These are phyloP conservation scores for Magallana ariakensis DNA, from an alignment of 1,140 invertebrate genomes.

Conservation along the genomic window DNA sequence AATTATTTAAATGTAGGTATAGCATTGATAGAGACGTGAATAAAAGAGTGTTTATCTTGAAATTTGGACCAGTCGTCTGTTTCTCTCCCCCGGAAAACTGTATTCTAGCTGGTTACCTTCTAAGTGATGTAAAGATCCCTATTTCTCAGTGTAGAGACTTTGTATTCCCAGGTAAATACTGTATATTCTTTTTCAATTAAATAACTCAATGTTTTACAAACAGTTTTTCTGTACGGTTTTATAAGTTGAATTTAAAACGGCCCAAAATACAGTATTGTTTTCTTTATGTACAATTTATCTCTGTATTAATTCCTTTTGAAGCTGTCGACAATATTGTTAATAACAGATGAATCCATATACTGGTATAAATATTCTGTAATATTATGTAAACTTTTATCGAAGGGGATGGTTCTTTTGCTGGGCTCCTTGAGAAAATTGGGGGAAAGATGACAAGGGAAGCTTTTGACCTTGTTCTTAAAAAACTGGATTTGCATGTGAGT, in stretches of 20 bases:
- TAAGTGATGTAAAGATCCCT: constrained; percentile 47
- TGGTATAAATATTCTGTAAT: no score
- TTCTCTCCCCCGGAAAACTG: constrained; percentile 32
- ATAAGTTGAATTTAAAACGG: no score
- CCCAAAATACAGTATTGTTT: no score
- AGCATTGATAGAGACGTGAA: constrained; percentile 44
- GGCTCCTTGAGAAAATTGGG: constrained; percentile 49
- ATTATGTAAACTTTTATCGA: no score
- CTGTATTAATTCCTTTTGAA: no score
- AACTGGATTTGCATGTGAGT: constrained; percentile 60
- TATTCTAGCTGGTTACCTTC: constrained; percentile 36
- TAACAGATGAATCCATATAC: no score
- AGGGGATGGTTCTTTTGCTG: constrained; percentile 57
- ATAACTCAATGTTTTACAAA: no score
- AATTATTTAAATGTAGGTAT: no score
- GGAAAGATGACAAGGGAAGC: constrained; percentile 52
- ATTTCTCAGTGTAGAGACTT: constrained; percentile 56
- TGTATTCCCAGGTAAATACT: constrained; percentile 51
- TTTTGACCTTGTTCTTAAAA: constrained; percentile 55
- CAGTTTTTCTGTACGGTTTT: no score
- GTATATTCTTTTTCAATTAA: no score
- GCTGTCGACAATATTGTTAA: no score
- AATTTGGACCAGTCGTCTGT: constrained; percentile 56
- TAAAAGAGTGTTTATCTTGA: constrained; percentile 47
- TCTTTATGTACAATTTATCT: no score